These are phyloP conservation scores for Fistularia commersonii DNA, from an alignment of 2,797 vertebrate species.

Conservation along the genomic window DNA sequence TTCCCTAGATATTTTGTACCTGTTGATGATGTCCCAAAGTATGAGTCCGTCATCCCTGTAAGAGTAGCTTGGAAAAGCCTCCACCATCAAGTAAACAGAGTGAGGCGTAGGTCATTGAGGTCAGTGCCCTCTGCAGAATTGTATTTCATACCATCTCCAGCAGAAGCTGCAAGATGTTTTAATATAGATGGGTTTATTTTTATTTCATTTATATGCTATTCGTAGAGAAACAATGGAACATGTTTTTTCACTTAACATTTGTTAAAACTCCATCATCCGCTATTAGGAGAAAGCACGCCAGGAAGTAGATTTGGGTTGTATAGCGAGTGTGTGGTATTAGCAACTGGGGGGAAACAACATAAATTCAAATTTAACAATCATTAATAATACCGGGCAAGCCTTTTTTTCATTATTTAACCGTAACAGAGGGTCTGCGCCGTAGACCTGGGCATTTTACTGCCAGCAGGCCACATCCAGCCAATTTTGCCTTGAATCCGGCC, in stretches of 20 bases:
- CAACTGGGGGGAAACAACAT: conserved; percentile 36
- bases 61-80: conserved; percentile 73
- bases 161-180: conserved; percentile 29
- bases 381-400: not conserved
- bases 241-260: conserved; percentile 16
- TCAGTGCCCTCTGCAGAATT: conserved; percentile 39
- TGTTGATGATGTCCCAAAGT: conserved; percentile 75
- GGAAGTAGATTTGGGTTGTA: conserved; percentile 62
- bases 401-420: not conserved
- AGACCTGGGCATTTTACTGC: too few species aligned
- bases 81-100: conserved; percentile 56
- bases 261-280: conserved; percentile 39
- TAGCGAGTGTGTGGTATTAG: conserved; percentile 61
- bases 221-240: not conserved
- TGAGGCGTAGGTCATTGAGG: conserved; percentile 55
- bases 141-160: conserved; percentile 29
- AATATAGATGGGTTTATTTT: not conserved
- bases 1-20: conserved; percentile 40
- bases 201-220: too few species aligned
- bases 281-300: conserved; percentile 45
- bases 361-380: not conserved
- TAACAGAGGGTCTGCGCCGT: too few species aligned
- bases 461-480: too few species aligned
- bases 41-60: conserved; percentile 78
- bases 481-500: too few species aligned